Base-by-base conservation (phyloP, 1,140 invertebrate species). In the Cydia splendana region DNA sequence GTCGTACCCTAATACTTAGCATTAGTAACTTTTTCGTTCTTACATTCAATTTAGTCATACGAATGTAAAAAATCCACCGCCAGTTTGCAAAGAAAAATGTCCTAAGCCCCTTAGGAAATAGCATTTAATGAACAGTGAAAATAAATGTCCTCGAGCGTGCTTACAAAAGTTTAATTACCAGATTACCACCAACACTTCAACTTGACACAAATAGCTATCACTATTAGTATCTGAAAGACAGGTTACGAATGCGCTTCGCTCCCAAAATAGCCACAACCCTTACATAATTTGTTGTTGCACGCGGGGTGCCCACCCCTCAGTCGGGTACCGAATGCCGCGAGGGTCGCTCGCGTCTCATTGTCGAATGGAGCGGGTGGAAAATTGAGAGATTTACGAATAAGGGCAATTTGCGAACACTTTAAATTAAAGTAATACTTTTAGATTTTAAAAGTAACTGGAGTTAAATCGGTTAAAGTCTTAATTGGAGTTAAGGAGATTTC, bases 241-340 rank as follows among this genome's bases (percentile, higher is more conserved):
- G 83, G 84, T 88, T 88, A 87, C 83, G 82, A 83, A 74, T 84
- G 81, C 83, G 78, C 67, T 77, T 81, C 75, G 82, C 75, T 84
- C 88, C 88, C 88, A 89, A 91, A 90, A 91, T 92, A 92, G 88
- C 83, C 85, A 74, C 88, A 85, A 87, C 90, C 90, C 90, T 91
- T 91, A 91, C 85, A 88, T 88, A 91, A 90, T 88, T 62, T 89
- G 81, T 88, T 87, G 85, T 88, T 82, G 87, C 82, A 85, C 80
- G 89, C 89, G 91, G 90, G 89, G 88, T 91, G 89, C 77, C 82
- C 75, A 81, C 81, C 80, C 74, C 78, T 51, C 76, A 75, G 79
- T 77, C 75, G 65, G 75, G 77, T 73, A 51, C 77, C 75, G 65
- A 15, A 75, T 75, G 75, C 67, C 81, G 74, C 75, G 74, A 77